Percentiles rank a stretch among this genome's conserved stretches.
These are phyloP conservation scores for Pardosa pseudoannulata DNA, from an alignment of 2,888 invertebrate genomes.

Conservation along the genomic window DNA sequence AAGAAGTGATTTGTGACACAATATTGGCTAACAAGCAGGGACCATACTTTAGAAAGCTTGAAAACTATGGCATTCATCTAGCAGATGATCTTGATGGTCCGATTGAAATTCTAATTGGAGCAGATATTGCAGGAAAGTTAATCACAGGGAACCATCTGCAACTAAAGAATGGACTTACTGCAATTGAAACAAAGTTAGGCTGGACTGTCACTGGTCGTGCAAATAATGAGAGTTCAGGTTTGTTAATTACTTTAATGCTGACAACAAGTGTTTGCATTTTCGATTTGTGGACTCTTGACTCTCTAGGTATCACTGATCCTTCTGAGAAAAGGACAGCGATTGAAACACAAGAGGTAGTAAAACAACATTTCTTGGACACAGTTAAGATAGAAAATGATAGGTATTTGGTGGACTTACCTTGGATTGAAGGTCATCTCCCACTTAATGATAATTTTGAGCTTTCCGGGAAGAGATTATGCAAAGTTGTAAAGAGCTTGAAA, in stretches of 20 bases:
- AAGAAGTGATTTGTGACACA: no score
- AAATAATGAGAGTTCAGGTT: no score
- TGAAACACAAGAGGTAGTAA: neutral
- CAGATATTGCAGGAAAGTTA: constrained; percentile 40
- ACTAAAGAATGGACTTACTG: constrained; percentile 46
- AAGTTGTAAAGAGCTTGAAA: neutral
- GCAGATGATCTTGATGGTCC: no score
- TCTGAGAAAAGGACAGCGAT: neutral
- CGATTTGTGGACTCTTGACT: neutral
- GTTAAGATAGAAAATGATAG: neutral
- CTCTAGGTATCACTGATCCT: neutral
- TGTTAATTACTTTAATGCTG: no score
- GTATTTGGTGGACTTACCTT: neutral
- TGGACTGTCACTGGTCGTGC: no score
- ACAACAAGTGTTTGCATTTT: no score
- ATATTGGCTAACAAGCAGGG: no score
- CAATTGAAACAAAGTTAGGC: no score
- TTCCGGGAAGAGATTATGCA: neutral
- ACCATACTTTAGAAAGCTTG: constrained; percentile 78
- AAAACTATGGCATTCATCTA: no score
- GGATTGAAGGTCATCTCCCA: neutral
- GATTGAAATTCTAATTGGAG: constrained; percentile 56
- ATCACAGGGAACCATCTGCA: constrained; percentile 54
- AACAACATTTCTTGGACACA: neutral
- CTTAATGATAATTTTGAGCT: neutral